Conservation (phyloP, 1,140 invertebrate species). For the Zaprionus tsacasi region DNA sequence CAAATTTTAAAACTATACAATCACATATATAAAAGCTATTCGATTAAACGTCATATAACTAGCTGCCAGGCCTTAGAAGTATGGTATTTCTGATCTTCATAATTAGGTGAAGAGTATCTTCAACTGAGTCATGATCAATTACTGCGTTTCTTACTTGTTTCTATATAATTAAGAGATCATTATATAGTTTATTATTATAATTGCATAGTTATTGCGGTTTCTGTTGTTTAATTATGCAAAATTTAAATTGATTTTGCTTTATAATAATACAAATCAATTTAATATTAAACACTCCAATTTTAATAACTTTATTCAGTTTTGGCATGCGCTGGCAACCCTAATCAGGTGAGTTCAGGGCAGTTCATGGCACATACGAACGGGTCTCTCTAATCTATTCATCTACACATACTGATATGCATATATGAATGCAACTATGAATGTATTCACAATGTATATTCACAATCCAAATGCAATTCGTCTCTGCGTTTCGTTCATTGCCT, state of each 20-base stretch:
- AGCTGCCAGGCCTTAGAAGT: too few relatives aligned
- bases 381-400: slow-evolving; percentile 18
- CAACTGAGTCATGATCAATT: too few relatives aligned
- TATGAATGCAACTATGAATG: slow-evolving; percentile 11
- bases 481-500: slow-evolving; percentile 72
- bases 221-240: background rate
- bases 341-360: slow-evolving; percentile 52
- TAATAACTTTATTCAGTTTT: background rate
- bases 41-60: too few relatives aligned
- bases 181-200: background rate
- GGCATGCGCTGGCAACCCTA: background rate
- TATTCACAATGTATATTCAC: slow-evolving; percentile 31
- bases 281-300: background rate
- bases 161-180: background rate
- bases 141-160: too few relatives aligned
- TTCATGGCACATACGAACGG: slow-evolving; percentile 13
- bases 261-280: background rate
- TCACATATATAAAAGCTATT: too few relatives aligned
- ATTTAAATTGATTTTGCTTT: background rate
- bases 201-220: background rate
- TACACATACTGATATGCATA: slow-evolving; percentile 25
- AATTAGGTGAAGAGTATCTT: too few relatives aligned
- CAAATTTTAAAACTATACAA: too few relatives aligned
- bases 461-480: slow-evolving; percentile 73
- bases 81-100: too few relatives aligned